Conservation (phyloP, 2,113 vertebrate species). For the Arizona elegans region DNA sequence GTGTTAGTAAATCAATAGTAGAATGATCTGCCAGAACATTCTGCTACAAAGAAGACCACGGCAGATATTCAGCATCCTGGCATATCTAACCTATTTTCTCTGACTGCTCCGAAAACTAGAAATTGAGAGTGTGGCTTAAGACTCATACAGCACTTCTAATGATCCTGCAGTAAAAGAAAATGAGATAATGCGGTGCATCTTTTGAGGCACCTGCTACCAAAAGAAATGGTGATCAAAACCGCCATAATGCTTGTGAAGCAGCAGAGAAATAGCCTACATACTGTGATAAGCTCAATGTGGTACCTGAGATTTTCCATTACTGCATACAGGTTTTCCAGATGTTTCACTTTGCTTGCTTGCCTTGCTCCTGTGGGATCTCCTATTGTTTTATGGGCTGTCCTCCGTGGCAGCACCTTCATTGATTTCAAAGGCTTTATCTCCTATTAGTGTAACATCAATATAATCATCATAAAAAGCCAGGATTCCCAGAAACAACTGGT, state of each 20-base stretch:
- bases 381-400: constrained; percentile 15
- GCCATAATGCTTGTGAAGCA: neutral
- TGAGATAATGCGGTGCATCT: neutral
- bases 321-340: neutral
- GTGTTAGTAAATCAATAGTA: neutral
- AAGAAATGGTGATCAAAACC: neutral
- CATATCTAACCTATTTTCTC: neutral
- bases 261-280: neutral
- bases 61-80: neutral
- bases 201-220: neutral
- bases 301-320: neutral
- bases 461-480: constrained; percentile 44
- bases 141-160: neutral
- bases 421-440: constrained; percentile 38
- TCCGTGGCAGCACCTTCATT: constrained; percentile 9
- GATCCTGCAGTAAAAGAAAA: neutral
- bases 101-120: neutral
- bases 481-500: constrained; percentile 26
- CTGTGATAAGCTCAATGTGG: neutral
- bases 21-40: neutral
- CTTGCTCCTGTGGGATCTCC: neutral
- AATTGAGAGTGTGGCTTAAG: neutral
- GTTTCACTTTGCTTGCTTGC: neutral
- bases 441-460: constrained; percentile 54
- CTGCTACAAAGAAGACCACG: neutral